Evolutionary conservation across 2,113 vertebrate species (phyloP), one percentile per base, ranked within the genome.

Genomic region (Prionailurus bengalensis): DNA sequence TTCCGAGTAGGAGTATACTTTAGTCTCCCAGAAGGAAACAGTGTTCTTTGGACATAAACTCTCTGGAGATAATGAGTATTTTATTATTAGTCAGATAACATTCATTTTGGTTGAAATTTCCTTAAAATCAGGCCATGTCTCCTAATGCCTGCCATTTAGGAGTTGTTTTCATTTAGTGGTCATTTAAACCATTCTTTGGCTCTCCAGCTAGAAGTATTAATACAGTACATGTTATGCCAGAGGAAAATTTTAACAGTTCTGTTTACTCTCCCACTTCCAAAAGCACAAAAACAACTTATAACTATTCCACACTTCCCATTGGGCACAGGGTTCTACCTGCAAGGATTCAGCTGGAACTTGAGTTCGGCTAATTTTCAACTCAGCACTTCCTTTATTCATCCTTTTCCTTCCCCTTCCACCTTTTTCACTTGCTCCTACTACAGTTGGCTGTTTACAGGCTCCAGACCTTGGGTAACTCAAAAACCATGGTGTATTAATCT

Each of bases 161-260:
- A 93, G 65, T 51, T 89, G 23, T 55, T 82, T 92, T 80, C 7
- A 96, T 63, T 81, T 82, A 65, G 90, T 76, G 58, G 29, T 88
- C 21, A 66, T 16, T 89, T 55, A 87, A 61, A 66, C 4, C 2
- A 80, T 45, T 33, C 5, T 23, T 87, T 21, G 45, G 31, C 45
- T 71, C 42, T 48, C 29, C 27, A 83, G 39, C 45, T 36, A n/a
- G 53, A 92, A 39, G 16, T 36, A 68, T 17, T 31, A 73, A 25
- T 27, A 27, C 1, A 91, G 23, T 39, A 45, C 45, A 33, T 39
- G 3, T 48, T 31, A 78, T 31, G 10, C 15, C 61, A 53, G 27
- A 92, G 74, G 29, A 74, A 82, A 87, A 86, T 7, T 85, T 78
- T 63, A 33, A 45, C 78, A 86, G 53, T 94, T 73, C 51, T 79